Evolutionary conservation across 2,888 invertebrate species (phyloP).

Genomic region (Idaea dimidiata): DNA sequence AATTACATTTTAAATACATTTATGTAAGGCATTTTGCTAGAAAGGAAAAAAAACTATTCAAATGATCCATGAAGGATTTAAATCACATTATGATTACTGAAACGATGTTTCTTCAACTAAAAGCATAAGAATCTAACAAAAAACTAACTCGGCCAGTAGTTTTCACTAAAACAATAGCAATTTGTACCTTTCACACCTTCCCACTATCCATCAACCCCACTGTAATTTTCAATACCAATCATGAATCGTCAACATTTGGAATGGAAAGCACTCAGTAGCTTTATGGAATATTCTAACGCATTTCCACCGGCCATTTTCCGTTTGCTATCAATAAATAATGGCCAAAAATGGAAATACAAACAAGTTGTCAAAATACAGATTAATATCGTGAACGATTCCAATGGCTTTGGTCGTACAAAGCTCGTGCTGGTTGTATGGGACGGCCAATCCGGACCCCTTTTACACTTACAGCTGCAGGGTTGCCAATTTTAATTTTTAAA

Average conservation of each 20-base stretch:
- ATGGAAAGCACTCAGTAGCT: not conserved
- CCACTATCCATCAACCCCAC: not conserved
- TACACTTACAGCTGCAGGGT: conserved; percentile 13
- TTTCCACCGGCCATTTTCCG: not conserved
- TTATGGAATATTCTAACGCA: not conserved
- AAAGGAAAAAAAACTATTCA: no score
- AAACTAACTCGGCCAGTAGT: not conserved
- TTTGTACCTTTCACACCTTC: not conserved
- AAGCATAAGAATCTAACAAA: not conserved
- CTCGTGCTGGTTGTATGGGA: conserved; percentile 16
- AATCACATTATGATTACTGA: not conserved
- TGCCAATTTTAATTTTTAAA: conserved; percentile 12
- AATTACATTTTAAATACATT: no score
- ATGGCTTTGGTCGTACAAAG: conserved; percentile 23
- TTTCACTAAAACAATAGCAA: not conserved
- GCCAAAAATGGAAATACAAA: conserved; percentile 27
- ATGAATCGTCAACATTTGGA: not conserved
- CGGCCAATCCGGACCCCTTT: conserved; percentile 21
- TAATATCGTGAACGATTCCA: conserved; percentile 27
- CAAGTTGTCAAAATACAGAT: conserved; percentile 30
- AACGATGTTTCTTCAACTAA: not conserved
- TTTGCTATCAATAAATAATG: conserved; percentile 23
- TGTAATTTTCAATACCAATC: not conserved
- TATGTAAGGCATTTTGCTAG: no score
- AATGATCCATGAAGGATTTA: not conserved